These are phyloP conservation scores for Leucophenga varia DNA, from an alignment of 1,140 invertebrate genomes.

Conservation along the genomic window DNA sequence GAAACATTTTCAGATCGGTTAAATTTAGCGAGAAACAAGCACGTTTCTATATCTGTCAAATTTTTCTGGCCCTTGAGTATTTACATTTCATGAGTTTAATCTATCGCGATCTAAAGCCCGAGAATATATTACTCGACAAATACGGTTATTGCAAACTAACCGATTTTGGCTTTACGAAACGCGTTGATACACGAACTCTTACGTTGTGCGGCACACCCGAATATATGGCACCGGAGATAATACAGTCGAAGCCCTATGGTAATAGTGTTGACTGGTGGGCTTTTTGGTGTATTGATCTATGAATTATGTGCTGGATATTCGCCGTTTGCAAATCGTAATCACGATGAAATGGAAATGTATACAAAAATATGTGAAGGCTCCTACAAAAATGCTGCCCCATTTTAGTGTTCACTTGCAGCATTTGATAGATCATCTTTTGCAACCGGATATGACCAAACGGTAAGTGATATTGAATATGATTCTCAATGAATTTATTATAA, in stretches of 20 bases:
- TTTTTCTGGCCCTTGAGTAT: conserved; percentile 87
- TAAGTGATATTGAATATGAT: background rate
- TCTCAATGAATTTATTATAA: background rate
- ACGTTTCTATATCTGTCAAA: conserved; percentile 89
- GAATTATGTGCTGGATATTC: conserved; percentile 79
- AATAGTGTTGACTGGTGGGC: conserved; percentile 96
- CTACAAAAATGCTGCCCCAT: conserved; percentile 66
- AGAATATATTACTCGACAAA: conserved; percentile 87
- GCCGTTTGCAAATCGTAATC: conserved; percentile 71
- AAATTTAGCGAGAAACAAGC: conserved; percentile 78
- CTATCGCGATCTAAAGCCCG: conserved; percentile 92
- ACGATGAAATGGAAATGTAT: conserved; percentile 83
- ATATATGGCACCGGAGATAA: conserved; percentile 91
- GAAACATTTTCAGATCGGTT: conserved; percentile 52
- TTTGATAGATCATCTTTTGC: conserved; percentile 79
- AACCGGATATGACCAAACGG: conserved; percentile 78
- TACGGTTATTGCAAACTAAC: conserved; percentile 78
- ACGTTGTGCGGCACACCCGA: conserved; percentile 93
- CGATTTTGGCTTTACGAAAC: conserved; percentile 91
- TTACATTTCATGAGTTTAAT: conserved; percentile 85
- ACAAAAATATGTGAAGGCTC: conserved; percentile 76
- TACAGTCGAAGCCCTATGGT: conserved; percentile 90
- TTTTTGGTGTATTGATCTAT: conserved; percentile 78
- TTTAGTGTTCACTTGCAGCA: conserved; percentile 78
- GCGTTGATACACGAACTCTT: conserved; percentile 76